Base-by-base conservation (phyloP, 2,797 vertebrate species). In the Sciaenops ocellatus region DNA sequence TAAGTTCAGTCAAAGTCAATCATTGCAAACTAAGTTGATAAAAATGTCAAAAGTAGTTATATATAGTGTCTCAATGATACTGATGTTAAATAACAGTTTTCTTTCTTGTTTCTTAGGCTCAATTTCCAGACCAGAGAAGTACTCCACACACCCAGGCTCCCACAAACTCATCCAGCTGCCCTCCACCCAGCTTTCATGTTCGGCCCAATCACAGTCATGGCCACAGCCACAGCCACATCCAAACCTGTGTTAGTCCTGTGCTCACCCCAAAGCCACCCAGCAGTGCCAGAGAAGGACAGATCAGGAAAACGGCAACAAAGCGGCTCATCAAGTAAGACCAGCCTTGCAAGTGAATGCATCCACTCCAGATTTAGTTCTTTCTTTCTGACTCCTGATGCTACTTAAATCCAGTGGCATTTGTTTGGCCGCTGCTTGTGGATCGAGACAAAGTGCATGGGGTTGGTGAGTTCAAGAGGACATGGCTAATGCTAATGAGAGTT, bases 261-360 rank as follows among this genome's bases (percentile, higher is more conserved):
- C 88, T 93, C 9, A 50, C 87, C 52, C 95, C 95, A 9, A 96
- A 95, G 85, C 95, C 95, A 4, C 95, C 95, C 70, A 90, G 88
- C 90, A 80, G 74, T 75, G 89, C 94, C 87, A 95, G 93, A 78
- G 96, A 97, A 70, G 85, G 92, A 78, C 85, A 83, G 34, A 84
- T 93, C 87, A 94, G 95, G 91, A 98, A 96, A 90, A 90, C 93
- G 4, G 66, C 95, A 88, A 87, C 94, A 26, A 96, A 97, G 86
- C 96, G 95, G 78, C 91, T 94, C 79, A 92, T 93, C 94, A 97
- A 96, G 98, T 99, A 97, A 96, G 97, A 94, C 34, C 51, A 46
- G 48, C 56, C 13, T 66, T 41, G n/a, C n/a, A 46, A 54, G 18
- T 70, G 42, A 72, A 13, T 55, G 8, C n/a, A 48, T 77, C 80